Conservation (phyloP, 2,888 invertebrate genomes). For the Drosophila leonis region DNA sequence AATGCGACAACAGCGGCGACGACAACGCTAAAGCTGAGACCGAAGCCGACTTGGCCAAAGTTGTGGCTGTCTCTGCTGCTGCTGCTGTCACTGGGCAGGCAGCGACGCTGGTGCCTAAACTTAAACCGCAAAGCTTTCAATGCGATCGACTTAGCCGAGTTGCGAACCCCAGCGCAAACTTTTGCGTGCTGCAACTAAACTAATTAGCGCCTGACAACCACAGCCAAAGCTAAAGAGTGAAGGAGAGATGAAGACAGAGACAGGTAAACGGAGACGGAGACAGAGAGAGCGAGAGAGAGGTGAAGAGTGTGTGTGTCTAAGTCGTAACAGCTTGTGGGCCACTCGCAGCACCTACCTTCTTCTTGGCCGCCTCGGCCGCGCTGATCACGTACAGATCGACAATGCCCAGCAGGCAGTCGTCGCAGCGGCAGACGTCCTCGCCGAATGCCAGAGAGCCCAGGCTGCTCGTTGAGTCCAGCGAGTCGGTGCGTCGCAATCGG, state of each 20-base stretch:
- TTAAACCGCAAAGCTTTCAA: slow-evolving; percentile 42
- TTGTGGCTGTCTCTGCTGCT: slow-evolving; percentile 21
- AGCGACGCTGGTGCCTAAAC: slow-evolving; percentile 1
- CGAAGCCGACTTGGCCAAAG: slow-evolving; percentile 47
- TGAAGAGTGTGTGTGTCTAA: background rate
- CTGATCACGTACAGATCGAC: slow-evolving; percentile 90
- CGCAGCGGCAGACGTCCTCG: slow-evolving; percentile 92
- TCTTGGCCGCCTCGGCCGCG: slow-evolving; percentile 87
- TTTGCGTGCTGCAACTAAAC: slow-evolving; percentile 33
- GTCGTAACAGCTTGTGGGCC: slow-evolving; percentile 85
- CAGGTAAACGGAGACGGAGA: no score
- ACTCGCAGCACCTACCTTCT: slow-evolving; percentile 88
- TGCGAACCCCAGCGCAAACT: slow-evolving; percentile 50
- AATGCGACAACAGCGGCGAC: slow-evolving; percentile 46
- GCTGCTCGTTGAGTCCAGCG: slow-evolving; percentile 91
- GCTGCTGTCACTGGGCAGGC: background rate
- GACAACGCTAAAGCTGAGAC: slow-evolving; percentile 20
- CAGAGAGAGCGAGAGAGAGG: no score
- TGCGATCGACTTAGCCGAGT: slow-evolving; percentile 45
- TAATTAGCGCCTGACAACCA: slow-evolving; percentile 11
- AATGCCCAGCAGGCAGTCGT: slow-evolving; percentile 93
- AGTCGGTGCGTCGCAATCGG: slow-evolving; percentile 90
- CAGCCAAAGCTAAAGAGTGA: background rate
- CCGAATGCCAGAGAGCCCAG: slow-evolving; percentile 88
- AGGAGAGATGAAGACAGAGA: no score